Evolutionary conservation across 1,140 invertebrate genomes (phyloP).

Genomic region (Drosophila ficusphila): DNA sequence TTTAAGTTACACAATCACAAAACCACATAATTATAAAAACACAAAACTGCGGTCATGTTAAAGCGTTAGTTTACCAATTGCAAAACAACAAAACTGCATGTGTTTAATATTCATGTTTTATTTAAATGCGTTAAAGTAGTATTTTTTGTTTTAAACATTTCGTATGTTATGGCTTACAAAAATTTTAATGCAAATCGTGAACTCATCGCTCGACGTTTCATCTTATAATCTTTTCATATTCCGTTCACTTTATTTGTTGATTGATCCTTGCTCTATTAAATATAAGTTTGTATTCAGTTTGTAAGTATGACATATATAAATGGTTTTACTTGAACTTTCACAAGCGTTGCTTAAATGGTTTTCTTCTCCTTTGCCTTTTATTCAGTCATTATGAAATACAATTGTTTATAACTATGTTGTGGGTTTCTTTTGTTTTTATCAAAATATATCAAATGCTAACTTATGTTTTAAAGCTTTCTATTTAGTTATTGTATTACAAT

Average conservation of each 20-base stretch:
- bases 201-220: not conserved
- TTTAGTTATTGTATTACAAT: slow-evolving; percentile 77
- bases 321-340: slow-evolving; percentile 8
- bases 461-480: slow-evolving; percentile 80
- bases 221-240: not conserved
- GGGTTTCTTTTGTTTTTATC: slow-evolving; percentile 49
- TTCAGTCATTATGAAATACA: slow-evolving; percentile 62
- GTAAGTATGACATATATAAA: slow-evolving; percentile 20
- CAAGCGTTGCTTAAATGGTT: slow-evolving; percentile 18
- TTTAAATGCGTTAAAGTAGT: slow-evolving; percentile 29
- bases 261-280: slow-evolving; percentile 16
- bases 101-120: slow-evolving; percentile 12
- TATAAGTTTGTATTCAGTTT: slow-evolving; percentile 6
- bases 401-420: slow-evolving; percentile 64
- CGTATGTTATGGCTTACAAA: slow-evolving; percentile 20
- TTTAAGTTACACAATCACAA: not conserved
- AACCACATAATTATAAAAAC: not conserved
- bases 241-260: slow-evolving; percentile 3
- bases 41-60: not conserved
- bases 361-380: slow-evolving; percentile 8
- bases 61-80: not conserved
- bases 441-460: slow-evolving; percentile 80
- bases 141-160: slow-evolving; percentile 12
- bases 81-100: not conserved
- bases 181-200: slow-evolving; percentile 16